phyloP scores from a whole-genome alignment of 2,113 vertebrate species.

The Syrrhaptes paradoxus region DNA sequence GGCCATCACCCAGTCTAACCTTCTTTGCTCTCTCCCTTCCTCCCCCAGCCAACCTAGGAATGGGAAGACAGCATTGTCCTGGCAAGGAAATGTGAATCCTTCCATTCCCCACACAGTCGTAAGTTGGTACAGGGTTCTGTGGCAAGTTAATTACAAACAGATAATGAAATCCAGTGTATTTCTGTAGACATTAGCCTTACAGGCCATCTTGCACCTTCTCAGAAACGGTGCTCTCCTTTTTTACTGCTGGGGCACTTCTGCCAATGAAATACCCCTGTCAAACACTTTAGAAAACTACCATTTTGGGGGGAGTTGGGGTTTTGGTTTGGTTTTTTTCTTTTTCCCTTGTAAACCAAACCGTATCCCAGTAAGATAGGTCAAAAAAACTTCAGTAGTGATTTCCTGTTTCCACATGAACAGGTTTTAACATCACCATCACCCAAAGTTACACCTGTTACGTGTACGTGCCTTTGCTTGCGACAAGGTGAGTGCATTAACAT shows the following conservation, averaged over 20 bases:
- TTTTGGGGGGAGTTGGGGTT: neutral
- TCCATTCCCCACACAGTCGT: constrained; percentile 73
- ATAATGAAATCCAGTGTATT: neutral
- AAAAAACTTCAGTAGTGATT: neutral
- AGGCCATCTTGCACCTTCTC: neutral
- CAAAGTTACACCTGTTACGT: constrained; percentile 32
- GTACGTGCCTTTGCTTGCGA: constrained; percentile 33
- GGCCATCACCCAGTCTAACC: neutral
- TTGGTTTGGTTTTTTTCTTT: neutral
- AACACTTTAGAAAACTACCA: neutral
- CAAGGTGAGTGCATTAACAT: constrained; percentile 68
- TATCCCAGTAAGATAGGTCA: neutral
- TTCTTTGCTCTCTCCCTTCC: neutral
- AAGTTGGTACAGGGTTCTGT: constrained; percentile 80
- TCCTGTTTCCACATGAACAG: neutral
- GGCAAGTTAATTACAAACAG: neutral
- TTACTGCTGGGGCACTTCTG: neutral
- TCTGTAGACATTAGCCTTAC: neutral
- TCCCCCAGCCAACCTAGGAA: neutral
- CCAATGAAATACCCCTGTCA: neutral
- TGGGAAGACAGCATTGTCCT: constrained; percentile 9
- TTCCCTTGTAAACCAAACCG: neutral
- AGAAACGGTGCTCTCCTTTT: neutral
- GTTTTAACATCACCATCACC: constrained; percentile 55
- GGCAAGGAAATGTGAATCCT: constrained; percentile 58